These are phyloP conservation scores for Diploptera punctata DNA, from an alignment of 2,888 invertebrate genomes.

Conservation along the genomic window DNA sequence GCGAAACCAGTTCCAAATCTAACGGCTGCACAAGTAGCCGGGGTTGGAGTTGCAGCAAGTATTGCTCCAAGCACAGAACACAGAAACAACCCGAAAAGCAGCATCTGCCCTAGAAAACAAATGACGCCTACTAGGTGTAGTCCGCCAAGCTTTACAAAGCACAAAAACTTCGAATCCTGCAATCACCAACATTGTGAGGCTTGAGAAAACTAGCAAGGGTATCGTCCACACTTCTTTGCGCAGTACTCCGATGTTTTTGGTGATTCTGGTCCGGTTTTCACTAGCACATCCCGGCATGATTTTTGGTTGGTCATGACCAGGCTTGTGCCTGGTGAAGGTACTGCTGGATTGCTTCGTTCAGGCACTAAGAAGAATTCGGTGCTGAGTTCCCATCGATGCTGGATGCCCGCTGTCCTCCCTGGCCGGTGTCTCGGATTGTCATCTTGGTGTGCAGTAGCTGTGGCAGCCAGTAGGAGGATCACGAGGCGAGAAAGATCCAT, in stretches of 20 bases:
- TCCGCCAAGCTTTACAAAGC: conserved; percentile 82
- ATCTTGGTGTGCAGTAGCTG: no score
- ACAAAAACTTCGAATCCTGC: conserved; percentile 89
- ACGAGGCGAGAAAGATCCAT: no score
- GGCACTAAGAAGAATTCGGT: conserved; percentile 86
- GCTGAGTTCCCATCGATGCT: conserved; percentile 69
- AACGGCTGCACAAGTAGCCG: conserved; percentile 81
- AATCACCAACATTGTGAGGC: conserved; percentile 83
- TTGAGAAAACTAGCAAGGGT: conserved; percentile 84
- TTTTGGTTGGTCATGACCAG: not conserved
- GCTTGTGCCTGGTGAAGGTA: conserved; percentile 19
- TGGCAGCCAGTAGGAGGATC: no score
- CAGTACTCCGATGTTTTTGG: conserved; percentile 51
- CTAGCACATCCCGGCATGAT: not conserved
- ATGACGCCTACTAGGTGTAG: conserved; percentile 83
- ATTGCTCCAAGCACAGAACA: conserved; percentile 82
- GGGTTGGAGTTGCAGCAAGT: conserved; percentile 78
- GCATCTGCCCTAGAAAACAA: conserved; percentile 86
- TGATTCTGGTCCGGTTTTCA: conserved; percentile 7
- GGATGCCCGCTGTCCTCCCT: conserved; percentile 4
- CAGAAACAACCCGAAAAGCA: conserved; percentile 82
- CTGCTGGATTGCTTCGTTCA: conserved; percentile 47
- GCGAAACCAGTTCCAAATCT: conserved; percentile 84
- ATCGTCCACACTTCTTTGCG: conserved; percentile 89
- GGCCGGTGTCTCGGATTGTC: no score